Evolutionary conservation across 2,888 invertebrate species (phyloP), one percentile per base, ranked within the genome.

Genomic region (Cotesia congregata): DNA sequence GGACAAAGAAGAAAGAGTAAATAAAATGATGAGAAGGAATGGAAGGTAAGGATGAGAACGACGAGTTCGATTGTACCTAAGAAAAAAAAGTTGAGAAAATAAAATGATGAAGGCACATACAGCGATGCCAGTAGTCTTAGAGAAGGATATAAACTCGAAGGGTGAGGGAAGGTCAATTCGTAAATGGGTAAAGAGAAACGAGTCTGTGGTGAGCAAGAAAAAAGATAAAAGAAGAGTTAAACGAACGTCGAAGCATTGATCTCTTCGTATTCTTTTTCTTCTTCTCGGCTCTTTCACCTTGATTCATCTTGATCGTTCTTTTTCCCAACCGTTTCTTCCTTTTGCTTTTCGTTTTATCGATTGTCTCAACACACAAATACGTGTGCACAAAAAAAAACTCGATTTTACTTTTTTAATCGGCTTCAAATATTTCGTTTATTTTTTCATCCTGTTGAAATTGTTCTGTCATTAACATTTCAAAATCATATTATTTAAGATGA

Each of bases 161-260:
- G 65, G 65, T 65, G 62, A 65, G 50, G 39, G 17, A 65, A 72
- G 72, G 72, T 72, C 72, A 62, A 72, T 72, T 62, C 65, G 72
- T 50, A 72, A 72, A 72, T 40, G 72, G 72, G 61, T 65, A 72
- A 41, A 72, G 72, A 41, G 64, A 7, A 72, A 65, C 72, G 50
- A 65, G 61, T 61, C 41, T 65, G 72, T 20, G 65, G 72, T 38
- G 65, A 72, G 15, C 65, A 61, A 72, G 61, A 64, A 72, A 72
- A 65, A 65, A 38, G 65, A 65, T 17, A 65, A 20, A 40, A 41
- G 30, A 65, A 65, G 38, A 72, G 64, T 50, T 65, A 20, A 72
- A 72, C n/a, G 65, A 72, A 72, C 76, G 38, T 72, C 17, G 50
- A 70, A 65, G 65, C 72, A 72, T 77, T 68, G 72, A 74, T 77